phyloP scores from a whole-genome alignment of 2,113 vertebrate genomes.

The Gymnobelideus leadbeateri region DNA sequence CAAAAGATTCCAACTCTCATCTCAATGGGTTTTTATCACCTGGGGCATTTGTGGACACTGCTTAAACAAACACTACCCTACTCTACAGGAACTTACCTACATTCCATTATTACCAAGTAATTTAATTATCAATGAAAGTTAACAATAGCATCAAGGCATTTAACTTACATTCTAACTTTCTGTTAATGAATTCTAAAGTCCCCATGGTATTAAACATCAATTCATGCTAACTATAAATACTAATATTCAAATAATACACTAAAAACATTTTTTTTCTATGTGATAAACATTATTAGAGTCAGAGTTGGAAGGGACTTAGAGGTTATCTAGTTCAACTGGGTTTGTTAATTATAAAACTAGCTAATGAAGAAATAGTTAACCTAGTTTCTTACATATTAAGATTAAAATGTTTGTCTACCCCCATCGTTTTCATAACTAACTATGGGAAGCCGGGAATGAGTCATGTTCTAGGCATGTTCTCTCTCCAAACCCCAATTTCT shows the following conservation, averaged over 20 bases:
- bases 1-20: neutral
- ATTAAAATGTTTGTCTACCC: neutral
- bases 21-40: neutral
- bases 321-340: neutral
- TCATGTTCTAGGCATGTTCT: neutral
- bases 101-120: neutral
- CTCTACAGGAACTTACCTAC: no score
- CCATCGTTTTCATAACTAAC: neutral
- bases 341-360: neutral
- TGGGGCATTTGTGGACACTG: no score
- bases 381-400: neutral
- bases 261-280: constrained; percentile 10
- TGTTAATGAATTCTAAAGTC: neutral
- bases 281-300: constrained; percentile 40
- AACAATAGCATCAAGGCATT: neutral
- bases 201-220: neutral
- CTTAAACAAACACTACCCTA: neutral
- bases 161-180: neutral
- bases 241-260: neutral
- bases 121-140: neutral
- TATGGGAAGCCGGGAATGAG: neutral
- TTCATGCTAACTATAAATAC: neutral
- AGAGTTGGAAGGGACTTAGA: constrained; percentile 1
- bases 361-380: neutral
- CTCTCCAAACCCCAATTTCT: neutral